phyloP scores from a whole-genome alignment of 1,140 invertebrate genomes.

The Cydia pomonella region DNA sequence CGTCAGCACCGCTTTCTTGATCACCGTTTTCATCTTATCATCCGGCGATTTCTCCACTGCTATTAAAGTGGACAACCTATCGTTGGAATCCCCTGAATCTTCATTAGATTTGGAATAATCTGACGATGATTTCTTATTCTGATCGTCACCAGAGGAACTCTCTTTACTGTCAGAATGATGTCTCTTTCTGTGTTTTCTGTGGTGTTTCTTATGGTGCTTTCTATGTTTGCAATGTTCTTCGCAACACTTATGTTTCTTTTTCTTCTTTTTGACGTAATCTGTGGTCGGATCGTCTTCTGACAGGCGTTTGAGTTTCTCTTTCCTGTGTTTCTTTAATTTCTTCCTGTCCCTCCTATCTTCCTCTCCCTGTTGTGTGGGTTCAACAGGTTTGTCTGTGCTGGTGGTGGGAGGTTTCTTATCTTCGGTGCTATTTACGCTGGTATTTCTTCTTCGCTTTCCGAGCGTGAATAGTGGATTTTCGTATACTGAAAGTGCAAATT shows the following conservation, averaged over 20 bases:
- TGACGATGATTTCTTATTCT: slow-evolving; percentile 82
- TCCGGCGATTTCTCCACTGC: slow-evolving; percentile 72
- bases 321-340: slow-evolving; percentile 86
- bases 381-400: slow-evolving; percentile 36
- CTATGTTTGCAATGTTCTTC: slow-evolving; percentile 87
- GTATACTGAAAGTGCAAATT: slow-evolving; percentile 81
- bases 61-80: slow-evolving; percentile 69
- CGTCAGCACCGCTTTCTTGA: slow-evolving; percentile 70
- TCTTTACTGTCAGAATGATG: slow-evolving; percentile 91
- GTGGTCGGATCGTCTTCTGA: slow-evolving; percentile 71
- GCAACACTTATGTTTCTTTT: slow-evolving; percentile 86
- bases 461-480: slow-evolving; percentile 90
- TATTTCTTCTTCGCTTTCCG: slow-evolving; percentile 87
- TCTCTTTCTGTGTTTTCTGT: slow-evolving; percentile 89
- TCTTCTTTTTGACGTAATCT: slow-evolving; percentile 83
- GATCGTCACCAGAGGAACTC: slow-evolving; percentile 88
- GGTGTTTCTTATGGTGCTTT: slow-evolving; percentile 86
- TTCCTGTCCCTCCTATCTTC: slow-evolving; percentile 83
- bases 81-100: slow-evolving; percentile 71
- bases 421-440: slow-evolving; percentile 67
- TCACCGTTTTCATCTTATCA: slow-evolving; percentile 74
- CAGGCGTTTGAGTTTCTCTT: slow-evolving; percentile 83
- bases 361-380: slow-evolving; percentile 49
- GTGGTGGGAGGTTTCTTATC: slow-evolving; percentile 42
- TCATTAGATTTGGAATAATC: slow-evolving; percentile 75